These are phyloP conservation scores for Osmerus eperlanus DNA, from an alignment of 2,113 vertebrate genomes.

Conservation along the genomic window DNA sequence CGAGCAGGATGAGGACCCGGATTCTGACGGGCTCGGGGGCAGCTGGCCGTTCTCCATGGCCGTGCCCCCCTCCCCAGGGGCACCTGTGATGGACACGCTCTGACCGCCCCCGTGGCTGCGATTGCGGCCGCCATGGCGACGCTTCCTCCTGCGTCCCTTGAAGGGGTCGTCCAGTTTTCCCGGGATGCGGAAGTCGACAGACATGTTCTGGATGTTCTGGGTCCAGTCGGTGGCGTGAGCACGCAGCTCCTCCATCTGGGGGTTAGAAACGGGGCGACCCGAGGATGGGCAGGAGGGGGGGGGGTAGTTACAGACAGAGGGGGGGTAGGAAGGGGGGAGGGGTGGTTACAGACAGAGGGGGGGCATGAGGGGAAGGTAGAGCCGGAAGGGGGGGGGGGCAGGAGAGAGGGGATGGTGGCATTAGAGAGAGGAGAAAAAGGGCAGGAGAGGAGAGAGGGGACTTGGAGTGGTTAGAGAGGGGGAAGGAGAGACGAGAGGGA, in stretches of 20 bases:
- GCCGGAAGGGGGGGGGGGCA: background rate
- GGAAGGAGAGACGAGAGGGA: no score
- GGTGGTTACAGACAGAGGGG: no score
- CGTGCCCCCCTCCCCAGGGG: constrained; percentile 27
- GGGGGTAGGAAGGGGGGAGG: no score
- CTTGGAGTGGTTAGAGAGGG: no score
- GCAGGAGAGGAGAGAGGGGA: background rate
- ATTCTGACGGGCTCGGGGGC: constrained; percentile 42
- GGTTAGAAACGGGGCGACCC: constrained; percentile 9
- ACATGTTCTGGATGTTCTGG: constrained; percentile 80
- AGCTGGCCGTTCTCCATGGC: constrained; percentile 32
- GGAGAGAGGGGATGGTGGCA: constrained; percentile 9
- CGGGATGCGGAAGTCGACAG: constrained; percentile 76
- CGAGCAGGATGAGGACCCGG: constrained; percentile 61
- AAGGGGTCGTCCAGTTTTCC: constrained; percentile 75
- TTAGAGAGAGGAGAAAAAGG: constrained; percentile 10
- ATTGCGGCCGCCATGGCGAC: constrained; percentile 51
- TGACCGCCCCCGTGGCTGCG: constrained; percentile 35
- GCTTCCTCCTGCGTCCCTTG: constrained; percentile 57
- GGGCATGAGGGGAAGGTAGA: no score
- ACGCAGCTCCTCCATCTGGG: constrained; percentile 84
- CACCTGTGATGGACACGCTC: constrained; percentile 19
- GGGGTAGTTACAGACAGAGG: no score
- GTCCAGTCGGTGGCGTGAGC: constrained; percentile 87
- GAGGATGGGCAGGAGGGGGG: background rate